Evolutionary conservation across 2,113 vertebrate genomes (phyloP).

Genomic region (Etia nguti): DNA sequence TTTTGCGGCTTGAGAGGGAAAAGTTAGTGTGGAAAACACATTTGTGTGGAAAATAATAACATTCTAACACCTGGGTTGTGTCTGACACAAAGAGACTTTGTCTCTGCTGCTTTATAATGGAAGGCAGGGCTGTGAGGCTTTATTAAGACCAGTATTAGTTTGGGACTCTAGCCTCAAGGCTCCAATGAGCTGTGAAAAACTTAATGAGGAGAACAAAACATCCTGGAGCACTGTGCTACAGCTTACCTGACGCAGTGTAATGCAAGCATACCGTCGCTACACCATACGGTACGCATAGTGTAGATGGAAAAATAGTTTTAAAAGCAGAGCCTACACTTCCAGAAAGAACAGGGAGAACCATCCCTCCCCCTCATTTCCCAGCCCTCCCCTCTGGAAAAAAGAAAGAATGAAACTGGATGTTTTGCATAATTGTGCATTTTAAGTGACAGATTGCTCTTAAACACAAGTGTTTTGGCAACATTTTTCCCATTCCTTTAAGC

Average conservation of each 20-base stretch:
- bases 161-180: conserved; percentile 29
- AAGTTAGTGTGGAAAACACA: conserved; percentile 39
- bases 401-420: neutral
- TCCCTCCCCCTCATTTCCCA: conserved; percentile 48
- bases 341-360: conserved; percentile 1
- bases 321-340: neutral
- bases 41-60: conserved; percentile 48
- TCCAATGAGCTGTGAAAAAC: conserved; percentile 28
- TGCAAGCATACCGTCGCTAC: neutral
- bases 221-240: neutral
- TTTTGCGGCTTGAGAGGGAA: conserved; percentile 5
- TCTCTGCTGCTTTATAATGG: neutral
- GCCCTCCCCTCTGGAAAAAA: neutral
- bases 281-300: neutral
- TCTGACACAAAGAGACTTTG: conserved; percentile 38
- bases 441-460: neutral
- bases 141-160: conserved; percentile 21
- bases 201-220: conserved; percentile 24
- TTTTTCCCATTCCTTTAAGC: neutral
- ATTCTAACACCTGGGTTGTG: conserved; percentile 48
- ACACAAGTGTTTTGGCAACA: neutral
- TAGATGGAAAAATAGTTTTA: conserved; percentile 27
- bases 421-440: neutral
- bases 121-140: neutral
- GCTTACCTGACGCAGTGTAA: neutral